Conservation (phyloP, 2,888 invertebrate species). For the Pterostichus madidus region DNA sequence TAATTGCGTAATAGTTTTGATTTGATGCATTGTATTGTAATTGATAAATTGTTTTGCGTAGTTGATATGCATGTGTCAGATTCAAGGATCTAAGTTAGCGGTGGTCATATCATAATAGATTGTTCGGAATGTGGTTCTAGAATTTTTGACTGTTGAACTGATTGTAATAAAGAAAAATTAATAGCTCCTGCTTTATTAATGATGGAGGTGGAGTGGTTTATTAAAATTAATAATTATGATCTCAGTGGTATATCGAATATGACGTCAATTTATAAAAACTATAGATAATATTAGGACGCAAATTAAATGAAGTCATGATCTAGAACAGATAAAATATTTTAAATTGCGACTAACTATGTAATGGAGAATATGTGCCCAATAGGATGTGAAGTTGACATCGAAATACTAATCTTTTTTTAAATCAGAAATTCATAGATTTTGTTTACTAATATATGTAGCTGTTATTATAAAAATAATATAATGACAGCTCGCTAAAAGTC, state of each 20-base stretch:
- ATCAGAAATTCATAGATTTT: no score
- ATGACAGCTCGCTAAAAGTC: no score
- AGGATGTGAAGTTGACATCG: no score
- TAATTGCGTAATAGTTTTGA: conserved; percentile 5
- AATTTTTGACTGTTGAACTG: conserved; percentile 3
- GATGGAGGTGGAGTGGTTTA: background rate
- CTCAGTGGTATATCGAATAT: conserved; percentile 31
- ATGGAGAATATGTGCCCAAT: no score
- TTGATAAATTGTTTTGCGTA: conserved; percentile 34
- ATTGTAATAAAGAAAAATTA: conserved; percentile 23
- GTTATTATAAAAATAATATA: no score
- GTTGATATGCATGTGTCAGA: conserved; percentile 43
- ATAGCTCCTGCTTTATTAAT: conserved; percentile 9
- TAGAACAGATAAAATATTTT: no score
- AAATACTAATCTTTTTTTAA: no score
- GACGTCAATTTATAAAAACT: conserved; percentile 42
- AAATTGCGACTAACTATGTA: no score
- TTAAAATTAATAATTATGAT: conserved; percentile 40
- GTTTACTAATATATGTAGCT: no score
- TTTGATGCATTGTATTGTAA: conserved; percentile 51
- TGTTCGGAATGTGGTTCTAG: conserved; percentile 23
- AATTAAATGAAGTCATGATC: conserved; percentile 19
- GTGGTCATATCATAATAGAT: conserved; percentile 4
- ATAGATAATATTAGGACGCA: conserved; percentile 8
- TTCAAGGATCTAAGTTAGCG: conserved; percentile 31